Evolutionary conservation across 2,888 invertebrate genomes (phyloP).

Genomic region (Drosophila demipolita): DNA sequence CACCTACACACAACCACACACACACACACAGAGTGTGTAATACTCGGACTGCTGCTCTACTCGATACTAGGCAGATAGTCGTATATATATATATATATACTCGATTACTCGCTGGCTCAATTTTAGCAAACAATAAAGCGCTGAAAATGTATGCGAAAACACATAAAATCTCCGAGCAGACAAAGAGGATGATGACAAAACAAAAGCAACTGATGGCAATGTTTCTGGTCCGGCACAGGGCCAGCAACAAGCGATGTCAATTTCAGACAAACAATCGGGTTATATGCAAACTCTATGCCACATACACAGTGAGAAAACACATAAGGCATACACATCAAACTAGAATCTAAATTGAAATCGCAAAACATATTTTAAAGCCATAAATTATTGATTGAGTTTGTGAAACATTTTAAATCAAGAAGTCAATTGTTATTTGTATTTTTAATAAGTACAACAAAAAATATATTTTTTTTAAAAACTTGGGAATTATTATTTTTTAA

Average conservation of each 20-base stretch:
- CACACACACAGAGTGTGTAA: constrained; percentile 12
- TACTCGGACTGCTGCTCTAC: constrained; percentile 6
- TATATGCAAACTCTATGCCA: constrained; percentile 46
- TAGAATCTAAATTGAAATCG: not conserved
- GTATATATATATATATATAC: constrained; percentile 13
- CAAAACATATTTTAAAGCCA: not conserved
- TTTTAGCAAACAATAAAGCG: constrained; percentile 78
- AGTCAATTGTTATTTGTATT: not conserved
- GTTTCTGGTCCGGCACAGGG: constrained; percentile 9
- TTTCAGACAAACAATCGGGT: constrained; percentile 75
- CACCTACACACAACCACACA: constrained; percentile 70
- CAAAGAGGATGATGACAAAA: constrained; percentile 50
- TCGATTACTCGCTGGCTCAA: constrained; percentile 66
- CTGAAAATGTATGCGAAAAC: constrained; percentile 71
- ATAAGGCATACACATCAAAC: not conserved
- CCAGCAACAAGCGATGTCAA: constrained; percentile 72
- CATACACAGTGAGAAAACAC: constrained; percentile 15
- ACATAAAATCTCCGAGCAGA: constrained; percentile 76
- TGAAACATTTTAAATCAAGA: not conserved
- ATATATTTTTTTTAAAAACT: not conserved
- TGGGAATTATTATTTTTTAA: not conserved
- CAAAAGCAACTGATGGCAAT: constrained; percentile 24
- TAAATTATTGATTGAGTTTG: too few relatives aligned
- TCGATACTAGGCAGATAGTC: constrained; percentile 27
- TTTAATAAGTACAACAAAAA: not conserved